These are phyloP conservation scores for Acrocephalus scirpaceus DNA, from an alignment of 2,797 vertebrate genomes.

Conservation along the genomic window DNA sequence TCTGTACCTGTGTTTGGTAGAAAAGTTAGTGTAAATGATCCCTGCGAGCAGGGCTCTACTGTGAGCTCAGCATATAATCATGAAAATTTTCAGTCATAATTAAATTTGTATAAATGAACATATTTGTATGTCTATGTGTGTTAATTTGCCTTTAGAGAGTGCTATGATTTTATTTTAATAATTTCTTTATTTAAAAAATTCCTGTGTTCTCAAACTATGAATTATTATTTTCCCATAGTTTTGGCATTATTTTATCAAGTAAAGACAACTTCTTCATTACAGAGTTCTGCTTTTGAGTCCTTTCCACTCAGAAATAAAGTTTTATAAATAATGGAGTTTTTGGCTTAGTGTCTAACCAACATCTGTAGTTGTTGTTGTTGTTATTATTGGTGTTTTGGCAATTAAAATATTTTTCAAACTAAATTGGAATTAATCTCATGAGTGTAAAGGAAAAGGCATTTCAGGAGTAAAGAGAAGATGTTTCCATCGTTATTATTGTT, in stretches of 20 bases:
- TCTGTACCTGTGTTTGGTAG: not conserved
- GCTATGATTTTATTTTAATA: not conserved
- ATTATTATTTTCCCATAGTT: not conserved
- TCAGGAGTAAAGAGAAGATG: not conserved
- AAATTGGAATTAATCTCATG: not conserved
- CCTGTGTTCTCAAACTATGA: not conserved
- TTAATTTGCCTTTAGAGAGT: not conserved
- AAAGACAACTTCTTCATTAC: not conserved
- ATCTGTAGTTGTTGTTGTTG: not conserved
- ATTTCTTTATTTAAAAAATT: not conserved
- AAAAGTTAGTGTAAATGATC: not conserved
- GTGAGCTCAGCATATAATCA: not conserved
- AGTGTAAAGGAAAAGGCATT: not conserved
- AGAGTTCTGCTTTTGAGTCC: not conserved
- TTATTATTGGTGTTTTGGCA: not conserved
- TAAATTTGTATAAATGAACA: not conserved
- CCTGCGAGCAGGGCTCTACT: not conserved
- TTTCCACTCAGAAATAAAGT: not conserved
- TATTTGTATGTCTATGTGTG: not conserved
- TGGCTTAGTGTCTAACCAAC: not conserved
- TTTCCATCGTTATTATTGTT: not conserved
- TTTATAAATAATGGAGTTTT: not conserved
- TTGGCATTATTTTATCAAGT: not conserved
- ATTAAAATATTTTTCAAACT: not conserved
- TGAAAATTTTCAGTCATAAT: not conserved